phyloP scores from a whole-genome alignment of 92 coral and sea anemone species.

The Epizoanthus scotinus region DNA sequence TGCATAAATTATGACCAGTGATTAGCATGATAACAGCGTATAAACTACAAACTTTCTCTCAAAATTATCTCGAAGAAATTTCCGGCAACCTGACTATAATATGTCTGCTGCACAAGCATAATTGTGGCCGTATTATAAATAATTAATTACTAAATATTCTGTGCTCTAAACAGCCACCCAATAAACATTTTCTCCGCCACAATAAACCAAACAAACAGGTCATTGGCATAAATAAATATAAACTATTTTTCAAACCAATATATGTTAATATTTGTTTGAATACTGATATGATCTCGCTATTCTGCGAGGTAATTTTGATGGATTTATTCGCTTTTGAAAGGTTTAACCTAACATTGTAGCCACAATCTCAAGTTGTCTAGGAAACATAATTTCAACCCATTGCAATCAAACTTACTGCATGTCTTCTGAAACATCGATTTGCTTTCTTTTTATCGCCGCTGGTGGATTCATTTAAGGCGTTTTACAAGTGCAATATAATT shows the following conservation, averaged over 20 bases:
- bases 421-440: not conserved
- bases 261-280: not conserved
- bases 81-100: too few species aligned
- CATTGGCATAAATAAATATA: not conserved
- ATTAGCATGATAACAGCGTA: too few species aligned
- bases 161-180: conserved; percentile 8
- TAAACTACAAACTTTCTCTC: too few species aligned
- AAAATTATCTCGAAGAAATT: too few species aligned
- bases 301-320: not conserved
- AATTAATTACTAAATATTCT: not conserved
- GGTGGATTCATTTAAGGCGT: not conserved
- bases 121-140: not conserved
- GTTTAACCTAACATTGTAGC: conserved; percentile 1
- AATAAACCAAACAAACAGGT: conserved; percentile 36
- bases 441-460: not conserved
- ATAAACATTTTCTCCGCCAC: not conserved
- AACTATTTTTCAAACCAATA: not conserved
- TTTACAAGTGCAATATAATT: not conserved
- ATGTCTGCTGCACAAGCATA: too few species aligned
- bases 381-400: conserved; percentile 5
- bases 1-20: too few species aligned
- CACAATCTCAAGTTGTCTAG: conserved; percentile 4
- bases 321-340: not conserved
- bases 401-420: not conserved
- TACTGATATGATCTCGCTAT: not conserved